Evolutionary conservation across 2,113 vertebrate species (phyloP).

Genomic region (Rhinolophus ferrumequinum): DNA sequence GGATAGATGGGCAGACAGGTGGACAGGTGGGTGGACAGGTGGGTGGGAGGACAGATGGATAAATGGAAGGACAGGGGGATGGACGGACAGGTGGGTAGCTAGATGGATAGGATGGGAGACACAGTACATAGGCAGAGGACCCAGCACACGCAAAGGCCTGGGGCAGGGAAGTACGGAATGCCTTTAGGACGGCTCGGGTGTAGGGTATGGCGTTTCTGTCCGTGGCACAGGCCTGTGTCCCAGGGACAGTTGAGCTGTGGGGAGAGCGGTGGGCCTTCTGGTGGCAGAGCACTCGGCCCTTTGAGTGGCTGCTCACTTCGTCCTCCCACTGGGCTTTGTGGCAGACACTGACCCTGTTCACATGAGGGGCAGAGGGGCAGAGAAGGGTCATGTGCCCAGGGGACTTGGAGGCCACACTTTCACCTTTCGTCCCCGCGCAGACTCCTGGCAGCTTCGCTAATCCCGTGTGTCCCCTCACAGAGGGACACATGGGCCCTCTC

Average conservation of each 20-base stretch:
- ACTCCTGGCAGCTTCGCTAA: background rate
- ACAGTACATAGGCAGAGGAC: background rate
- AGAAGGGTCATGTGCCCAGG: conserved; percentile 47
- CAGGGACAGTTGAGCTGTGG: background rate
- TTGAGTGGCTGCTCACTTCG: background rate
- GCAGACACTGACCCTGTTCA: accelerated
- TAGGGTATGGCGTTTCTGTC: background rate
- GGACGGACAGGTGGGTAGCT: background rate
- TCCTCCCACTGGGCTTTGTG: background rate
- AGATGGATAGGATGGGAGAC: background rate
- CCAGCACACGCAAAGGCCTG: background rate
- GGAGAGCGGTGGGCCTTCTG: background rate
- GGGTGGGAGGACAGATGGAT: background rate
- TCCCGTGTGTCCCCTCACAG: accelerated
- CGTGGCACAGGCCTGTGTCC: background rate
- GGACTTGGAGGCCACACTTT: background rate
- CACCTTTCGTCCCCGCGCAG: background rate
- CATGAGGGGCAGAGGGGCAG: background rate
- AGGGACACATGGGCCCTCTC: background rate
- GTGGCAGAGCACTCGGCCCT: background rate
- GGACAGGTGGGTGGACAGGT: background rate
- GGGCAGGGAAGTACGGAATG: background rate
- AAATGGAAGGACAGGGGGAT: background rate
- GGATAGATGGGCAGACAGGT: background rate
- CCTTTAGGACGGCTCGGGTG: background rate